phyloP scores from a whole-genome alignment of 2,888 invertebrate species.

The Rhorus exstirpatorius region DNA sequence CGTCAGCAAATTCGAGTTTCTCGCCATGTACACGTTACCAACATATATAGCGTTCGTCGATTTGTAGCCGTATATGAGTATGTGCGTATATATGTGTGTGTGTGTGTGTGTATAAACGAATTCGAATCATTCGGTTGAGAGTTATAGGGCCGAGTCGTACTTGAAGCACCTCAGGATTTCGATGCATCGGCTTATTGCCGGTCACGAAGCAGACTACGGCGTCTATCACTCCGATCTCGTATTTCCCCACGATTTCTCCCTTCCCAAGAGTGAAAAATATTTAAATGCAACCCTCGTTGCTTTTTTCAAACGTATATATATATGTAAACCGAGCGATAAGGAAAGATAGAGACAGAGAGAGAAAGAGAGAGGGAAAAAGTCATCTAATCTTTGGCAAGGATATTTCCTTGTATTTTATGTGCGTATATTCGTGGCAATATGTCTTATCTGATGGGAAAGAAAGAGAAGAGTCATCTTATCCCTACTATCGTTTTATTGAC shows the following conservation, averaged over 20 bases:
- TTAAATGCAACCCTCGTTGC: conserved; percentile 73
- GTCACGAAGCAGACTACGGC: conserved; percentile 82
- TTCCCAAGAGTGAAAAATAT: conserved; percentile 80
- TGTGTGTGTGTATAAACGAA: conserved; percentile 14
- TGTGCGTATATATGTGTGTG: neutral
- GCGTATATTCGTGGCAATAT: too few relatives aligned
- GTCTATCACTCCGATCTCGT: conserved; percentile 82
- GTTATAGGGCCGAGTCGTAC: conserved; percentile 35
- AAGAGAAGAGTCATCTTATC: too few relatives aligned
- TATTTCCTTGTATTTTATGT: too few relatives aligned
- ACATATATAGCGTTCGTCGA: conserved; percentile 44
- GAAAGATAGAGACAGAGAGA: neutral
- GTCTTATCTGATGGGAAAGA: too few relatives aligned
- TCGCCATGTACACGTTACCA: conserved; percentile 52
- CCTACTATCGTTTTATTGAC: too few relatives aligned
- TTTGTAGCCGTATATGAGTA: conserved; percentile 22
- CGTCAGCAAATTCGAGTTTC: conserved; percentile 72
- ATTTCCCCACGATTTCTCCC: conserved; percentile 57
- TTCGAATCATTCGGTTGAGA: conserved; percentile 38
- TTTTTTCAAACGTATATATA: conserved; percentile 42
- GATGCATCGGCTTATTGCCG: conserved; percentile 81
- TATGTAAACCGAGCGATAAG: conserved; percentile 20
- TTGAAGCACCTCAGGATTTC: conserved; percentile 54
- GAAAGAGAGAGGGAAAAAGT: neutral
- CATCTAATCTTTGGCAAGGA: too few relatives aligned